Percentiles rank a stretch among this genome's conserved stretches.
Conservation (phyloP, 2,797 vertebrate genomes). For the Tenualosa ilisha region DNA sequence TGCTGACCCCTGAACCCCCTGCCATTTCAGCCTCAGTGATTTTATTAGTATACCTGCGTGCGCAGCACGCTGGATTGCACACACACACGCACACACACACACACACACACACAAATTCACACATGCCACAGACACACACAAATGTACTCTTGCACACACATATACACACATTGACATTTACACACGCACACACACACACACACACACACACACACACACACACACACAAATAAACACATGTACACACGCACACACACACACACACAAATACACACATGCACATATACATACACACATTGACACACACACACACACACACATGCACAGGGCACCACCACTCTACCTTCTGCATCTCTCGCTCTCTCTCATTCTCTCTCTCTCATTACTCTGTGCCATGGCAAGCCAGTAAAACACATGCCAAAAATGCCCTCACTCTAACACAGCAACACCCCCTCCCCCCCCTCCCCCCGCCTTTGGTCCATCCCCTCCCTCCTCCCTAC, state of each 20-base stretch:
- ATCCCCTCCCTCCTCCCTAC: no score
- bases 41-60: constrained; percentile 74
- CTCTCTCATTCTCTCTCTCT: no score
- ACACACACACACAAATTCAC: background rate
- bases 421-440: no score
- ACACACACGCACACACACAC: constrained; percentile 27
- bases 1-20: constrained; percentile 71
- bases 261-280: background rate
- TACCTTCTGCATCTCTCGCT: no score
- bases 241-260: no score
- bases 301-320: background rate
- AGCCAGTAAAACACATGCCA: no score
- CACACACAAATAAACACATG: background rate
- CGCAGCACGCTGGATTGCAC: constrained; percentile 56
- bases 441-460: no score
- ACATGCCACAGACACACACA: background rate
- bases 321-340: no score
- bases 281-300: background rate
- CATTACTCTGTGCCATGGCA: no score
- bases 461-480: no score
- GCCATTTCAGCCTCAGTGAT: constrained; percentile 75
- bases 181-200: background rate
- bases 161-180: background rate
- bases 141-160: background rate
- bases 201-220: no score